These are phyloP conservation scores for Cataglyphis albicans DNA, from an alignment of 2,888 invertebrate species.

Conservation along the genomic window DNA sequence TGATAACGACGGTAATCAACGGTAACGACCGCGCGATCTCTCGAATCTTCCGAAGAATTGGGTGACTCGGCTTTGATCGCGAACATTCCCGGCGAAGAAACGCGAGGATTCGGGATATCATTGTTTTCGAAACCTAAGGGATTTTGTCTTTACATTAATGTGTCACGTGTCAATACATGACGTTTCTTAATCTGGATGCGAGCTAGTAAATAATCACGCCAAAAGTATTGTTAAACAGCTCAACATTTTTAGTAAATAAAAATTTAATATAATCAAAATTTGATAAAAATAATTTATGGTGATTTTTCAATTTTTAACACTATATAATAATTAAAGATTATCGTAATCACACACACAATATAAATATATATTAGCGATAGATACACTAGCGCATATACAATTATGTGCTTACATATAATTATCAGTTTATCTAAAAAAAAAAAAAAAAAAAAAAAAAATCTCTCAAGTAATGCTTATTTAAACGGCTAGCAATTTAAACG, in stretches of 20 bases:
- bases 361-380: neutral
- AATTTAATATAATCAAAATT: neutral
- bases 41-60: conserved; percentile 55
- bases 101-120: neutral
- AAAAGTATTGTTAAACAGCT: neutral
- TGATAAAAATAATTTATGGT: neutral
- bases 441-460: neutral
- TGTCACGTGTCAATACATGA: neutral
- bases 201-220: neutral
- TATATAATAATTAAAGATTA: neutral
- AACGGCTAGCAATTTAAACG: neutral
- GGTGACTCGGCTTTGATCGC: conserved; percentile 60
- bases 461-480: neutral
- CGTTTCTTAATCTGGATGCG: neutral
- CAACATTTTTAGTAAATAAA: neutral
- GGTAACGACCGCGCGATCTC: conserved; percentile 66
- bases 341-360: neutral
- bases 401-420: neutral
- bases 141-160: neutral
- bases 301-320: neutral
- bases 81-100: neutral
- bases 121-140: conserved; percentile 10
- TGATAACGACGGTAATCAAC: conserved; percentile 73
- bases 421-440: neutral
- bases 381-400: neutral